phyloP scores from a whole-genome alignment of 92 coral and sea anemone genomes.

The Hydrozoanthus gracilis region DNA sequence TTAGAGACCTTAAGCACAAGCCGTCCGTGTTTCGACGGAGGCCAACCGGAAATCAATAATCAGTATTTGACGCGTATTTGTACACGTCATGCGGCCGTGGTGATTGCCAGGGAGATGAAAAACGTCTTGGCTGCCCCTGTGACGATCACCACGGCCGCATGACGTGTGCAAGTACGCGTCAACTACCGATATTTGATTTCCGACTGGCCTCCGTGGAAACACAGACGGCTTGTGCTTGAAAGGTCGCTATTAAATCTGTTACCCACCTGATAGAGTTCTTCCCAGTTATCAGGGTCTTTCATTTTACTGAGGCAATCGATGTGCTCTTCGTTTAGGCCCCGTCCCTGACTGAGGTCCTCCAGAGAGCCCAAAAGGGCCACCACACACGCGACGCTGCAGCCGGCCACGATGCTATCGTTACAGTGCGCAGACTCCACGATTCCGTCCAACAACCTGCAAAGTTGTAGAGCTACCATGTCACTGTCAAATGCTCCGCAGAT shows the following conservation, averaged over 20 bases:
- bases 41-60: too few relatives aligned
- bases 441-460: slow-evolving; percentile 89
- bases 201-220: not conserved
- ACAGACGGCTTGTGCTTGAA: not conserved
- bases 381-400: slow-evolving; percentile 99
- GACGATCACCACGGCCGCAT: too few relatives aligned
- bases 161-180: too few relatives aligned
- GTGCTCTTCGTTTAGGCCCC: slow-evolving; percentile 93
- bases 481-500: too few relatives aligned
- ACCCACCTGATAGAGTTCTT: slow-evolving; percentile 68
- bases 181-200: too few relatives aligned
- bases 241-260: not conserved
- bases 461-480: too few relatives aligned
- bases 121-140: too few relatives aligned
- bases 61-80: too few relatives aligned
- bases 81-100: too few relatives aligned
- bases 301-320: slow-evolving; percentile 89
- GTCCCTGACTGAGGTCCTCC: slow-evolving; percentile 97
- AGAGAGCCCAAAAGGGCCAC: slow-evolving; percentile 95
- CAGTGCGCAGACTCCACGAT: slow-evolving; percentile 96
- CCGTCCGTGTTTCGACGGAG: too few relatives aligned
- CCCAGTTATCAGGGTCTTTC: slow-evolving; percentile 92
- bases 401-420: slow-evolving; percentile 89
- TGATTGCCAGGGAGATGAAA: too few relatives aligned
- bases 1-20: too few relatives aligned